A percentile compares a stretch with the other conserved stretches of the same genome.
Evolutionary conservation across 2,797 vertebrate genomes (phyloP).

Genomic region (Rhinophrynus dorsalis): DNA sequence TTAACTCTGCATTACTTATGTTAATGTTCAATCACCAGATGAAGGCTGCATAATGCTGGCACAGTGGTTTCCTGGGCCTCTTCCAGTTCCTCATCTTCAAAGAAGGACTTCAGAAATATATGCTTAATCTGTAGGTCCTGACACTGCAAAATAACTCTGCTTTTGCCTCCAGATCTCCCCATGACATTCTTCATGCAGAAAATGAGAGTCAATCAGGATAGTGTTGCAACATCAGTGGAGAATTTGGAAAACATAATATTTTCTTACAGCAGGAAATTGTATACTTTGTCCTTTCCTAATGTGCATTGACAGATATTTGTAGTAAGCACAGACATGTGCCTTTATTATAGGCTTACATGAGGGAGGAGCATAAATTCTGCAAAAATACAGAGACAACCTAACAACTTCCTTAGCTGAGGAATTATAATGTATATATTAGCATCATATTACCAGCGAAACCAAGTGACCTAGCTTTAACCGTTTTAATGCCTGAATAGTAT

Average conservation of each 20-base stretch:
- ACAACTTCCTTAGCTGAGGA: background rate
- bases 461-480: too few relatives aligned
- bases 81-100: background rate
- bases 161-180: background rate
- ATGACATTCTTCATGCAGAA: too few relatives aligned
- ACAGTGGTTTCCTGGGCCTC: background rate
- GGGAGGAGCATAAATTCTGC: background rate
- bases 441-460: too few relatives aligned
- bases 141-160: too few relatives aligned
- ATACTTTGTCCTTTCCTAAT: slow-evolving; percentile 24
- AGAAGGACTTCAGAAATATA: background rate
- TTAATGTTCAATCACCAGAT: too few relatives aligned
- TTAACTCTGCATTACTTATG: too few relatives aligned
- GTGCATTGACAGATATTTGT: too few relatives aligned
- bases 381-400: background rate
- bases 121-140: too few relatives aligned
- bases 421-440: background rate
- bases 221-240: slow-evolving; percentile 19
- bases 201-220: background rate
- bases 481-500: too few relatives aligned
- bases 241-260: slow-evolving; percentile 2
- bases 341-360: background rate
- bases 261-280: slow-evolving; percentile 11
- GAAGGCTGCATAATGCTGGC: too few relatives aligned
- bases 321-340: background rate